Conservation (phyloP, 2,888 invertebrate species). For the Melinaea marsaeus region DNA sequence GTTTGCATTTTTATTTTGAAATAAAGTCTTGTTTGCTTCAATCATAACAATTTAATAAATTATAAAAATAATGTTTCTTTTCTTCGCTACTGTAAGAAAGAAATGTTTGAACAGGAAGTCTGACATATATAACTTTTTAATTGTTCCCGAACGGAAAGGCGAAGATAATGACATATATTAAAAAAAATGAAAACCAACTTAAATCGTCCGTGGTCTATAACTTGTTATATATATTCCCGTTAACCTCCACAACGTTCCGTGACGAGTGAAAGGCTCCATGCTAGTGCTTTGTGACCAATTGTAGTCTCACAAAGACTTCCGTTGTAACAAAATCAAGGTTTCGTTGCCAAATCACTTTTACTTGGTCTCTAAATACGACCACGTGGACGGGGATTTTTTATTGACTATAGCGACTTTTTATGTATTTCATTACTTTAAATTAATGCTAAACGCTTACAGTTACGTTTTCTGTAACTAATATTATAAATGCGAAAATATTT, state of each 20-base stretch:
- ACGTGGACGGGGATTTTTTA: background rate
- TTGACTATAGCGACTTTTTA: background rate
- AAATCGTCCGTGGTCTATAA: background rate
- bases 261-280: slow-evolving; percentile 59
- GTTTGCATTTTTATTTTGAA: background rate
- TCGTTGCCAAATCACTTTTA: slow-evolving; percentile 36
- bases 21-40: too few species aligned
- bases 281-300: slow-evolving; percentile 36
- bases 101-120: too few species aligned
- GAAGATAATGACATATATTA: too few species aligned
- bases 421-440: too few species aligned
- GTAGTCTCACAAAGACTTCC: slow-evolving; percentile 29
- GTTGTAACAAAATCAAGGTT: slow-evolving; percentile 35
- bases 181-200: background rate
- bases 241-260: slow-evolving; percentile 50
- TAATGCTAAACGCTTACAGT: too few species aligned
- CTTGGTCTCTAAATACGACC: slow-evolving; percentile 22
- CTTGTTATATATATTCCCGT: slow-evolving; percentile 36
- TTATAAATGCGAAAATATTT: too few species aligned
- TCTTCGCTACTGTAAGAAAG: background rate
- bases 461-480: too few species aligned
- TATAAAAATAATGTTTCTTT: background rate
- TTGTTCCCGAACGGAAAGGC: too few species aligned
- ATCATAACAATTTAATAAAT: background rate
- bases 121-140: too few species aligned